A percentile compares a stretch with the other conserved stretches of the same genome.
phyloP scores from a whole-genome alignment of 2,113 vertebrate genomes.

The Monarcha castaneiventris region DNA sequence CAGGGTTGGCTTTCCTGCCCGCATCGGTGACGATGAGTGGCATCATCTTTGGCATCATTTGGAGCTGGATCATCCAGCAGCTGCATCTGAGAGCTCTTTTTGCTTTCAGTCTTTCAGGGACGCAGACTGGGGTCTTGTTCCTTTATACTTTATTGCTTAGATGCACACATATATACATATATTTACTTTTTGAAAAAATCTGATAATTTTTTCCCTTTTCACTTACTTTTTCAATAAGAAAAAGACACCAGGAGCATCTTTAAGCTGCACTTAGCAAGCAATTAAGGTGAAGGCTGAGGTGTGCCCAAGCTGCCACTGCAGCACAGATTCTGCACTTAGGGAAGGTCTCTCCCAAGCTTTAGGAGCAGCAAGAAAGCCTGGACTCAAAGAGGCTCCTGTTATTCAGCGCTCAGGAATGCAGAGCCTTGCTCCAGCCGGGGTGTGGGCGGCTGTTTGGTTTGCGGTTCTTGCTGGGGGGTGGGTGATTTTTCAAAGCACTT shows the following conservation, averaged over 20 bases:
- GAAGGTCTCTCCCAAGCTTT: neutral
- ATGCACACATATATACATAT: rapidly evolving
- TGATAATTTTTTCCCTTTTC: neutral
- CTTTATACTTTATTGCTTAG: neutral
- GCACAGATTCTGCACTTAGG: rapidly evolving
- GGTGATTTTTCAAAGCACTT: conserved; percentile 66
- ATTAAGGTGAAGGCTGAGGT: rapidly evolving
- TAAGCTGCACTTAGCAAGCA: rapidly evolving
- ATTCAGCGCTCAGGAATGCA: conserved; percentile 77
- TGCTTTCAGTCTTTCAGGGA: neutral
- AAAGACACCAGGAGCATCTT: neutral
- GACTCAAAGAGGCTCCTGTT: conserved; percentile 22
- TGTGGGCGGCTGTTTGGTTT: conserved; percentile 79
- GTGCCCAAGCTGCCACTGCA: neutral
- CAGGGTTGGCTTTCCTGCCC: neutral
- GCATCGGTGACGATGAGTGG: neutral
- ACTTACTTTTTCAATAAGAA: neutral
- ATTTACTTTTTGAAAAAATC: neutral
- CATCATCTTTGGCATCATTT: neutral
- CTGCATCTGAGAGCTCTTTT: neutral
- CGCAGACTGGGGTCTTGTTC: neutral
- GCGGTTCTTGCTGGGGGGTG: conserved; percentile 72
- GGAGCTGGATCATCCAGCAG: neutral
- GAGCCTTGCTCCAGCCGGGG: conserved; percentile 62
- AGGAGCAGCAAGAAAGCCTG: neutral